Conservation (phyloP, 2,888 invertebrate genomes). For the Euplexia lucipara region DNA sequence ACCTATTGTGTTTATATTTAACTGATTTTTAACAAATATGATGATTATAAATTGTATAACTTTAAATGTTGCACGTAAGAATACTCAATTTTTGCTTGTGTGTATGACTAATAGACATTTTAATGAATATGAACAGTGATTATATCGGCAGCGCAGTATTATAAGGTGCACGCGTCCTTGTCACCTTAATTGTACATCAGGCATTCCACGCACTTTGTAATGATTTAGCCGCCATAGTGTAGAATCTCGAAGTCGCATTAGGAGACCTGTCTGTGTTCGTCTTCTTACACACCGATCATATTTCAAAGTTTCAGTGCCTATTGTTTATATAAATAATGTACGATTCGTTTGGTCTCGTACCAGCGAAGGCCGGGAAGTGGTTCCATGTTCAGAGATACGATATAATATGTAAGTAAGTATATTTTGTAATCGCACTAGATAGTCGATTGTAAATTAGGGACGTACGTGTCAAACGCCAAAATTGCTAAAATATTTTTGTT, state of each 20-base stretch:
- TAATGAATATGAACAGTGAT: conserved; percentile 48
- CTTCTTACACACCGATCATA: conserved; percentile 72
- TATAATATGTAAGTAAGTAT: conserved; percentile 82
- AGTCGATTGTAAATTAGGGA: conserved; percentile 77
- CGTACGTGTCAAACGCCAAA: conserved; percentile 79
- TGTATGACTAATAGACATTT: conserved; percentile 45
- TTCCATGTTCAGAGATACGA: conserved; percentile 86
- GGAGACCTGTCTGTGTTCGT: conserved; percentile 65
- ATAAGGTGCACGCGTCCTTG: conserved; percentile 59
- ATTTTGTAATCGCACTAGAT: conserved; percentile 83
- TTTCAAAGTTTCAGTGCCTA: conserved; percentile 85
- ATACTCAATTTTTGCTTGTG: conserved; percentile 55
- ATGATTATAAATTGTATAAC: conserved; percentile 51
- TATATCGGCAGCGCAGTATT: conserved; percentile 54
- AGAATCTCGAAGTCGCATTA: conserved; percentile 66
- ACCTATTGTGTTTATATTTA: conserved; percentile 57
- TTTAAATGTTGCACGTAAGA: conserved; percentile 49
- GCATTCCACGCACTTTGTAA: conserved; percentile 80
- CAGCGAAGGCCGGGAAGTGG: conserved; percentile 66
- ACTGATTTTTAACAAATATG: conserved; percentile 50
- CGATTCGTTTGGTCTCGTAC: conserved; percentile 69
- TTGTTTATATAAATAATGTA: conserved; percentile 81
- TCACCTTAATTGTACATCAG: conserved; percentile 77
- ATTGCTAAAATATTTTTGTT: conserved; percentile 84
- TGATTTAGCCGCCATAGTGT: conserved; percentile 78